Base-by-base conservation (phyloP, 2,888 invertebrate species). In the Ophioninae sp. region DNA sequence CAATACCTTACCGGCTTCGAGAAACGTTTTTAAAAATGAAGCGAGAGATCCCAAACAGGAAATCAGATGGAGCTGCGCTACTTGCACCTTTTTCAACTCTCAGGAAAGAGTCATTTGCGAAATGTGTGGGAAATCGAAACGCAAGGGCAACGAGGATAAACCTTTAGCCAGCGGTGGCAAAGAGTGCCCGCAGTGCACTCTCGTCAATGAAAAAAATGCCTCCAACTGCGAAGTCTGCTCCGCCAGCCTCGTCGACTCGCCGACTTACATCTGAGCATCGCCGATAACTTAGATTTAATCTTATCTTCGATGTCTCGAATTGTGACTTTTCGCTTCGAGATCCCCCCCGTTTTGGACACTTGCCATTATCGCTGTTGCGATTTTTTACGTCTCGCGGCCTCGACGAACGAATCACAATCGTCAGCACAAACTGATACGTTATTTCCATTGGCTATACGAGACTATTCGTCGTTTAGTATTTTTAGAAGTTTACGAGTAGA, bases 181-280 rank as follows among this genome's bases (percentile, higher is more conserved):
- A 69, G 95, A 96, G 90, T 97, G 97, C 87, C 95, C 96, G 0
- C 93, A 95, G 39, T 97, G 97, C 91, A 97, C 97, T 2, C 93
- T 96, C 68, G 96, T 97, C 59, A 97, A 97, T 90, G 94, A 95
- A 65, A 94, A 95, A 88, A 95, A 95, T 76, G 95, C 95, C 8
- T 93, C 93, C 58, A 90, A 90, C 10, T 97, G 97, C 90, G 95
- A 95, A 87, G 96, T 96, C 22, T 97, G 97, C 91, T 94, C 94
- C 23, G 93, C 94, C 8, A 95, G 95, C 89, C 93, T 97, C 64
- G 94, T 96, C 89, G 95, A 96, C 93, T 96, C 96, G 79, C 96
- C 96, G 58, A 97, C 96, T 69, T 97, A 97, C 89, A 96, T 96
- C 85, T 91, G 87, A 87, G 10, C 0, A 68, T 69, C 23, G 30